Evolutionary conservation across 2,113 vertebrate species (phyloP).

Genomic region (Epinephelus lanceolatus): DNA sequence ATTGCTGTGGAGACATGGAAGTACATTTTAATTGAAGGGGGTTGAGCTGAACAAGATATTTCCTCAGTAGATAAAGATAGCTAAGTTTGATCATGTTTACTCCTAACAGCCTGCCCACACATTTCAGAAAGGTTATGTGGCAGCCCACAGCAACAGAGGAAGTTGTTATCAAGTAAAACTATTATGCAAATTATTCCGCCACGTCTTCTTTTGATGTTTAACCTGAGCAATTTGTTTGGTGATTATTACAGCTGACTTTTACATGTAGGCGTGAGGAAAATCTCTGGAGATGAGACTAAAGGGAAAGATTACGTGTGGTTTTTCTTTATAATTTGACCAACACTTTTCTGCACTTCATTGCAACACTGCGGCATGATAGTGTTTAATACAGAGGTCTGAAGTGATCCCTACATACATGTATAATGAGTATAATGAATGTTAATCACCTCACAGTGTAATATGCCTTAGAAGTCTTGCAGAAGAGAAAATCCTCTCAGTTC

Average conservation of each 20-base stretch:
- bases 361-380: not conserved
- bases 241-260: slow-evolving; percentile 23
- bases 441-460: slow-evolving; percentile 80
- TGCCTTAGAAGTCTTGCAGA: slow-evolving; percentile 74
- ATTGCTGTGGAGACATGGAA: not conserved
- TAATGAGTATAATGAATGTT: slow-evolving; percentile 78
- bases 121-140: slow-evolving; percentile 29
- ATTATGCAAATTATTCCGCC: slow-evolving; percentile 35
- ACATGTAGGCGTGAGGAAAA: slow-evolving; percentile 15
- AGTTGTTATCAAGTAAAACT: slow-evolving; percentile 49
- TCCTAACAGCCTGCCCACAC: slow-evolving; percentile 32
- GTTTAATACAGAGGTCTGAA: slow-evolving; percentile 18
- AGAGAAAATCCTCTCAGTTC: slow-evolving; percentile 76
- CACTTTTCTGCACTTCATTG: not conserved
- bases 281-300: slow-evolving; percentile 22
- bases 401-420: slow-evolving; percentile 70
- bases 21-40: not conserved
- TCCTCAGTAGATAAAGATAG: slow-evolving; percentile 23
- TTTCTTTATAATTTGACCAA: slow-evolving; percentile 13
- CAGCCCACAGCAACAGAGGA: slow-evolving; percentile 36
- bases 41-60: slow-evolving; percentile 5
- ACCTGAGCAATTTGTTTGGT: slow-evolving; percentile 33
- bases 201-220: slow-evolving; percentile 49
- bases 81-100: not conserved
- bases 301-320: slow-evolving; percentile 3